These are phyloP conservation scores for Phyllotis vaccarum DNA, from an alignment of 2,797 vertebrate genomes.

Conservation along the genomic window DNA sequence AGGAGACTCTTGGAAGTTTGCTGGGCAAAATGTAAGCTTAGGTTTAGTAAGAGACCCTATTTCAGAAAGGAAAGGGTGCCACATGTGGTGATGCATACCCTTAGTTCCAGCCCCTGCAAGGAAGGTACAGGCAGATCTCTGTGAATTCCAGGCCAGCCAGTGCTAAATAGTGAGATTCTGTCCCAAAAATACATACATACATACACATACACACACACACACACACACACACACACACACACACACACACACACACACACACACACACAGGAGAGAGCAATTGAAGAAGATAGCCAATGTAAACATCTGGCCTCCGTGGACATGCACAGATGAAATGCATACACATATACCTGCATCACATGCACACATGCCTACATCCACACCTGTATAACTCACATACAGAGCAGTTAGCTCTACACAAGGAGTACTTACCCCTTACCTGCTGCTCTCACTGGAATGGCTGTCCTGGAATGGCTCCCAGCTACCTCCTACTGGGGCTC, in stretches of 20 bases:
- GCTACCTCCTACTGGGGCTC: not conserved
- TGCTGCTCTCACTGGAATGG: not conserved
- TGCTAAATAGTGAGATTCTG: not conserved
- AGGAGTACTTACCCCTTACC: not conserved
- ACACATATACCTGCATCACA: not conserved
- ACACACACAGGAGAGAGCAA: not conserved
- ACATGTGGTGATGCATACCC: not conserved
- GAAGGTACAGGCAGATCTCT: not conserved
- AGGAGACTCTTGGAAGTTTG: not conserved
- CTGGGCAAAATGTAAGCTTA: not conserved
- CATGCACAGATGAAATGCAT: not conserved
- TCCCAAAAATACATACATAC: not conserved
- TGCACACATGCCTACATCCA: not conserved
- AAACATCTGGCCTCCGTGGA: not conserved
- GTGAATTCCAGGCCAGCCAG: not conserved
- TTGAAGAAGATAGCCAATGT: not conserved
- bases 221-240: not conserved
- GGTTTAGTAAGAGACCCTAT: not conserved
- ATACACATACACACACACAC: not conserved
- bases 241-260: too few species aligned
- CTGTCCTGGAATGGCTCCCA: not conserved
- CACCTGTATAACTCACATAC: not conserved
- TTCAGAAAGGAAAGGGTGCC: not conserved
- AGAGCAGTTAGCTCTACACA: not conserved
- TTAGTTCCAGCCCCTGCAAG: not conserved